Conservation (phyloP, 2,888 invertebrate species). For the Caenorhabditis panamensis region DNA sequence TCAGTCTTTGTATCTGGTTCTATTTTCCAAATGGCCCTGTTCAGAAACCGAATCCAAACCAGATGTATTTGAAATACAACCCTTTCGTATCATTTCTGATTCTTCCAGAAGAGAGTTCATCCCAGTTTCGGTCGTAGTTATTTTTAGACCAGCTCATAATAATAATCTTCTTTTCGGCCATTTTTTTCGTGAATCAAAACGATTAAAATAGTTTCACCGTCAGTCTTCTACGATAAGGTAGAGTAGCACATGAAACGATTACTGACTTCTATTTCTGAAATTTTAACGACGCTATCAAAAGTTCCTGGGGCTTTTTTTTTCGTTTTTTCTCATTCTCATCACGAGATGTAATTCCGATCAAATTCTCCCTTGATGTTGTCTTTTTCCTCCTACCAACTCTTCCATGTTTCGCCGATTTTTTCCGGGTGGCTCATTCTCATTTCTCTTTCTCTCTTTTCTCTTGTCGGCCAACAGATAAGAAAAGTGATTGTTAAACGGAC, state of each 20-base stretch:
- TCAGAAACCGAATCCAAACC: no score
- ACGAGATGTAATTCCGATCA: constrained; percentile 7
- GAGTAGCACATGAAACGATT: neutral
- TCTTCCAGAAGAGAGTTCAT: neutral
- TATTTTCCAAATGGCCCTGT: constrained; percentile 13
- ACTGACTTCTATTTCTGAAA: neutral
- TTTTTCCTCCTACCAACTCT: constrained; percentile 14
- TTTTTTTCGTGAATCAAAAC: constrained; percentile 23
- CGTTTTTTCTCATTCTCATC: constrained; percentile 5
- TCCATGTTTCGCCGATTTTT: constrained; percentile 45
- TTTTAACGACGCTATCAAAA: neutral
- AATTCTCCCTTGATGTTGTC: neutral
- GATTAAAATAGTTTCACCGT: constrained; percentile 23
- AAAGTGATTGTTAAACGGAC: constrained; percentile 46
- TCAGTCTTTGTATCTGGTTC: constrained; percentile 9
- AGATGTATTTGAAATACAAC: no score
- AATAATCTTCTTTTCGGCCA: constrained; percentile 6
- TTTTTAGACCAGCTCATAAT: constrained; percentile 10
- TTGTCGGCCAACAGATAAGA: constrained; percentile 53
- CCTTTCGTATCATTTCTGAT: neutral
- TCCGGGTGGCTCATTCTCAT: constrained; percentile 24
- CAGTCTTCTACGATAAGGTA: neutral
- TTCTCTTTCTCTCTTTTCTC: constrained; percentile 11
- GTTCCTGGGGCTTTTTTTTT: constrained; percentile 1
- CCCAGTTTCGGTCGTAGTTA: neutral